Percentiles rank a stretch among this genome's conserved stretches.
Conservation (phyloP, 2,797 vertebrate species). For the Cuculus canorus region DNA sequence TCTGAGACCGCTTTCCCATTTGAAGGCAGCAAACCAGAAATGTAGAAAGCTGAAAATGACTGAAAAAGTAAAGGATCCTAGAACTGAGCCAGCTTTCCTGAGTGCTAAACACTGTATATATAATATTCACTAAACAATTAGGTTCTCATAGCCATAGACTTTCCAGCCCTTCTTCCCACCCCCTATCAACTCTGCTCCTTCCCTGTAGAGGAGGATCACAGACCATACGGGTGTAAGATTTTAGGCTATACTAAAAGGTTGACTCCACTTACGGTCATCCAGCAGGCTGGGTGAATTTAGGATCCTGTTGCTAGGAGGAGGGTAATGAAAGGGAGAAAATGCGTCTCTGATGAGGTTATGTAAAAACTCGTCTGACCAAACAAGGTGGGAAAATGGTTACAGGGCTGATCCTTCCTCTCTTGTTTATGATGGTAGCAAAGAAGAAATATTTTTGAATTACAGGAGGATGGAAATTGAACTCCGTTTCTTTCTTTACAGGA, state of each 20-base stretch:
- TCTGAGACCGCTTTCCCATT: not conserved
- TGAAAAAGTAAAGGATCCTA: not conserved
- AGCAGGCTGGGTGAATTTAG: not conserved
- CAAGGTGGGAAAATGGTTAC: not conserved
- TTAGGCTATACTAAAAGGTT: not conserved
- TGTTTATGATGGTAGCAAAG: not conserved
- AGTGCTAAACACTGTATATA: not conserved
- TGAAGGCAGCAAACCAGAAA: not conserved
- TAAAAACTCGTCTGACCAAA: not conserved
- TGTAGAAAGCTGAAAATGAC: not conserved
- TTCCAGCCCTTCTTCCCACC: not conserved
- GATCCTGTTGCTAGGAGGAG: not conserved
- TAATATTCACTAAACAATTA: not conserved
- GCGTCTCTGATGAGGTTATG: not conserved
- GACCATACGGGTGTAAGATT: rapidly evolving
- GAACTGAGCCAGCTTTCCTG: not conserved
- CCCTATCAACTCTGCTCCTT: not conserved
- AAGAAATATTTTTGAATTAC: not conserved
- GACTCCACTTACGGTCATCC: rapidly evolving
- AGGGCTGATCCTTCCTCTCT: not conserved
- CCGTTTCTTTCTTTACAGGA: not conserved
- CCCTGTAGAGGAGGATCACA: not conserved
- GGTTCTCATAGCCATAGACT: not conserved
- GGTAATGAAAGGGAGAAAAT: not conserved
- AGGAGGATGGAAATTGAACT: not conserved